These are phyloP conservation scores for Limulus polyphemus DNA, from an alignment of 2,888 invertebrate genomes.

Conservation along the genomic window DNA sequence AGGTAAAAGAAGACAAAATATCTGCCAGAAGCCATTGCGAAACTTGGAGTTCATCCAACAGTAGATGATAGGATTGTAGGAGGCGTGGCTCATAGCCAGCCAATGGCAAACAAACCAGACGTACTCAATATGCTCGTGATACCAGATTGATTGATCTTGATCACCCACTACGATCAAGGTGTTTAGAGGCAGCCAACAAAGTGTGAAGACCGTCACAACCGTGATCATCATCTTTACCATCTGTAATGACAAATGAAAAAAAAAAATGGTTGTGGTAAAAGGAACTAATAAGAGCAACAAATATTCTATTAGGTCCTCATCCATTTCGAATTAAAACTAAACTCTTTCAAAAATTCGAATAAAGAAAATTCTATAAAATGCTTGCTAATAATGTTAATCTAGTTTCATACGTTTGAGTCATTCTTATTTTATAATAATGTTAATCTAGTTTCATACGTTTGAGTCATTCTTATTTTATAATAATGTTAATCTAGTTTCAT, in stretches of 20 bases:
- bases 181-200: conserved; percentile 46
- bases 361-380: too few species aligned
- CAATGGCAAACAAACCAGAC: conserved; percentile 26
- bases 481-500: too few species aligned
- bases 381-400: too few species aligned
- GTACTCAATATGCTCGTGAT: conserved; percentile 19
- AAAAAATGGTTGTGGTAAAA: not conserved
- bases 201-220: conserved; percentile 44
- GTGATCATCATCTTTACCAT: conserved; percentile 48
- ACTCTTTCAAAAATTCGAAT: too few species aligned
- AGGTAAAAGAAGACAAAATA: not conserved
- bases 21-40: conserved; percentile 38
- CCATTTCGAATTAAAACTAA: too few species aligned
- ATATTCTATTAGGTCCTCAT: too few species aligned
- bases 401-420: too few species aligned
- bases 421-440: too few species aligned
- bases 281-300: too few species aligned
- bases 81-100: conserved; percentile 46
- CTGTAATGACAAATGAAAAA: conserved; percentile 38
- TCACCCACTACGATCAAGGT: conserved; percentile 23
- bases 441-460: too few species aligned
- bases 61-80: conserved; percentile 78
- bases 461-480: too few species aligned
- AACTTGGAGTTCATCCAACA: conserved; percentile 76
- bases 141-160: conserved; percentile 14